phyloP scores from a whole-genome alignment of 2,113 vertebrate species.

The Cyprinodon tularosa region DNA sequence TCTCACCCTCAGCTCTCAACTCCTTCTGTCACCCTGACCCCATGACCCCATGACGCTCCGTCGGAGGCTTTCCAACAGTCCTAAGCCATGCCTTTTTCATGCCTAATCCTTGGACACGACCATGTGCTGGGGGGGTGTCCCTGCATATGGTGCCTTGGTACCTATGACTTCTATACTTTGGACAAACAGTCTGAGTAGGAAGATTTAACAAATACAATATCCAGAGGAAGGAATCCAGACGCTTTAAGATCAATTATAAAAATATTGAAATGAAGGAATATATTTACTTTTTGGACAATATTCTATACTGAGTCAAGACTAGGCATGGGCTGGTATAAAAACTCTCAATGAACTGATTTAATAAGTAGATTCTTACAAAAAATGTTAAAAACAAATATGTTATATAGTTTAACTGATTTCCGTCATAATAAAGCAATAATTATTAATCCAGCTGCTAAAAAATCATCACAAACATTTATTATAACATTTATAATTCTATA shows the following conservation, averaged over 20 bases:
- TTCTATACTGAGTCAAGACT: not conserved
- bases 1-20: not conserved
- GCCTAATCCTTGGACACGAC: constrained; percentile 36
- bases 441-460: too few species aligned
- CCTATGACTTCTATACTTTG: not conserved
- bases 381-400: too few species aligned
- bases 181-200: not conserved
- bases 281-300: constrained; percentile 3
- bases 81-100: constrained; percentile 60
- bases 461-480: too few species aligned
- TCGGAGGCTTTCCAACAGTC: constrained; percentile 27
- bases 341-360: not conserved
- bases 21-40: constrained; percentile 17
- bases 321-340: not conserved
- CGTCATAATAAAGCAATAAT: too few species aligned
- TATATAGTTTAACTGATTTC: too few species aligned
- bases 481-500: too few species aligned
- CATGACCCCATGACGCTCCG: constrained; percentile 18
- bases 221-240: constrained; percentile 9
- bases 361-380: too few species aligned
- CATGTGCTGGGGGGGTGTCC: constrained; percentile 6
- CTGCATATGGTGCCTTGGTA: not conserved
- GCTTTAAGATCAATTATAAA: not conserved
- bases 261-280: not conserved
- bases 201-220: not conserved